phyloP scores from a whole-genome alignment of 2,113 vertebrate species.

The Corythaeola cristata region DNA sequence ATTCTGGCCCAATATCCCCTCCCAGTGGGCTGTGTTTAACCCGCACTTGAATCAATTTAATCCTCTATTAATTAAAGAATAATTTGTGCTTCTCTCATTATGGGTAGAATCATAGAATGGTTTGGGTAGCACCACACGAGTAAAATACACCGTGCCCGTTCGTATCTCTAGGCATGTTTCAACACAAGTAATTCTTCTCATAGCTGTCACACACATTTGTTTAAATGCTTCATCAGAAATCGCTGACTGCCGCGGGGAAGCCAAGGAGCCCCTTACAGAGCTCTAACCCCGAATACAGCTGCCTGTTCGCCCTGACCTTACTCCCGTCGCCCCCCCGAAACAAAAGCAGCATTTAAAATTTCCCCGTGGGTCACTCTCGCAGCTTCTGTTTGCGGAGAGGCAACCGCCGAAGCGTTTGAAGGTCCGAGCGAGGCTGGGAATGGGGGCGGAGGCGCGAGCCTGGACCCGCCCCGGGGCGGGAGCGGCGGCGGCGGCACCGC shows the following conservation, averaged over 20 bases:
- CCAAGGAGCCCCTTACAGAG: neutral
- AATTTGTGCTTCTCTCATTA: neutral
- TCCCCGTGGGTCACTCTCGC: neutral
- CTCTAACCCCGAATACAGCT: rapidly evolving
- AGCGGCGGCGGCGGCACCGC: neutral
- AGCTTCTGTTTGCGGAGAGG: rapidly evolving
- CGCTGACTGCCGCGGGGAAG: too few species aligned
- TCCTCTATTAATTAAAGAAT: neutral
- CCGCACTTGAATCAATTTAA: neutral
- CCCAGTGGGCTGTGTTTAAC: neutral
- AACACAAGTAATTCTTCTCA: neutral
- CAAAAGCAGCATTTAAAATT: neutral
- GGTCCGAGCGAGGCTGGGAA: too few species aligned
- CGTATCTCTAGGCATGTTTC: neutral
- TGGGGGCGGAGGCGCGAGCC: neutral
- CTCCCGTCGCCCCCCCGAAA: neutral
- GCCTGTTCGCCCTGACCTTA: too few species aligned
- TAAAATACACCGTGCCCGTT: neutral
- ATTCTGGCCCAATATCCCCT: neutral
- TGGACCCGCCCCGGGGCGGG: neutral
- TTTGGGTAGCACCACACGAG: neutral
- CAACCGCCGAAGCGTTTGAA: rapidly evolving
- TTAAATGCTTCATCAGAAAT: neutral
- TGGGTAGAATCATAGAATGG: neutral
- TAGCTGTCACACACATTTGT: neutral